A percentile compares a stretch with the other conserved stretches of the same genome.
Conservation (phyloP, 2,797 vertebrate species). For the Cichlasoma orientale region DNA sequence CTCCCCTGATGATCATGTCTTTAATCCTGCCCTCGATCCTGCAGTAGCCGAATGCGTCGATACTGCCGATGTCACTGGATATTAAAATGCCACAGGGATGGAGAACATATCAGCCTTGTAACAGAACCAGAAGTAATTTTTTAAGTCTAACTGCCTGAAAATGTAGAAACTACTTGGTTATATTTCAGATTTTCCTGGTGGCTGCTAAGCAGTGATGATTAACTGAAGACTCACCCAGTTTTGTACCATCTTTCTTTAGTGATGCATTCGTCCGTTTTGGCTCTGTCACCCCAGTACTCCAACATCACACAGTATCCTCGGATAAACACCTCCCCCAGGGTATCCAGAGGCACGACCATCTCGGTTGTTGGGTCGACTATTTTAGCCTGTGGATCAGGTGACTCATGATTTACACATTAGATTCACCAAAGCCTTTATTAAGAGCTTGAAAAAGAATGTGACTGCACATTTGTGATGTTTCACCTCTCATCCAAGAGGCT, state of each 20-base stretch:
- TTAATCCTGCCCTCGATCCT: constrained; percentile 91
- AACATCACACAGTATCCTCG: constrained; percentile 93
- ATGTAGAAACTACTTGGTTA: background rate
- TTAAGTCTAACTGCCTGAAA: background rate
- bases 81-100: constrained; percentile 33
- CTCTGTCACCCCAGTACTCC: constrained; percentile 88
- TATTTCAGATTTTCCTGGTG: background rate
- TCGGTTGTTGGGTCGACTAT: constrained; percentile 81
- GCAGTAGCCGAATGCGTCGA: constrained; percentile 87
- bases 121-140: background rate
- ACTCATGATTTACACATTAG: background rate
- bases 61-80: constrained; percentile 85
- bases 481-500: too few relatives aligned
- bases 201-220: background rate
- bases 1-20: constrained; percentile 96
- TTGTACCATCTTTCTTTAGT: constrained; percentile 88
- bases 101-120: background rate
- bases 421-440: background rate
- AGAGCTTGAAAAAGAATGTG: too few relatives aligned
- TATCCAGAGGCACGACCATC: constrained; percentile 77
- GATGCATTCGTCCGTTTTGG: constrained; percentile 84
- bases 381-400: constrained; percentile 82
- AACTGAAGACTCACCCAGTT: constrained; percentile 85
- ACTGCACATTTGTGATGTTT: too few relatives aligned
- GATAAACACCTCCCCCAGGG: constrained; percentile 86